Evolutionary conservation across 2,113 vertebrate species (phyloP).

Genomic region (Rhadina sibilatrix): DNA sequence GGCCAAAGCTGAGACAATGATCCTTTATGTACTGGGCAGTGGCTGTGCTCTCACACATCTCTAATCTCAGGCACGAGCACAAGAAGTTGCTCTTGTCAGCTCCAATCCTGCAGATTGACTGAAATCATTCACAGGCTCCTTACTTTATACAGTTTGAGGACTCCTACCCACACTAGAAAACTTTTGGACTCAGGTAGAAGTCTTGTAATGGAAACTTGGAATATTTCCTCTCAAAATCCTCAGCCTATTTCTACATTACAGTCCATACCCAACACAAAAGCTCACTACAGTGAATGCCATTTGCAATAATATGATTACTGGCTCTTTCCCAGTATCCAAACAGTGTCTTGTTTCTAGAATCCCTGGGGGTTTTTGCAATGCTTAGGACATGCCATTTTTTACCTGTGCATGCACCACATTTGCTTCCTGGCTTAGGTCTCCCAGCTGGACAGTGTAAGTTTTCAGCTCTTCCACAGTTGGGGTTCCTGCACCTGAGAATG

Average conservation of each 20-base stretch:
- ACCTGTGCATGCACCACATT: slow-evolving; percentile 70
- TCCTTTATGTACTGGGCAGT: background rate
- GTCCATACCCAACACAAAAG: background rate
- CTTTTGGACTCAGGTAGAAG: background rate
- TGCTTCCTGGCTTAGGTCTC: slow-evolving; percentile 76
- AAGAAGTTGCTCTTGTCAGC: background rate
- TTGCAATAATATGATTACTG: background rate
- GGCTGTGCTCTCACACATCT: background rate
- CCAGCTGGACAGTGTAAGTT: slow-evolving; percentile 72
- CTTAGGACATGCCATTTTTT: background rate
- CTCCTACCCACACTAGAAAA: background rate
- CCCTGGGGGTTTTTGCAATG: background rate
- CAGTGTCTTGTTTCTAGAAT: background rate
- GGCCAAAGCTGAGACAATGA: background rate
- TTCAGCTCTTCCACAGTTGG: slow-evolving; percentile 80
- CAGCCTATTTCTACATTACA: background rate
- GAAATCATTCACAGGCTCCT: background rate
- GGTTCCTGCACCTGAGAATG: slow-evolving; percentile 56
- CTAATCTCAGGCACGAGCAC: background rate
- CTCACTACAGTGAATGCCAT: background rate
- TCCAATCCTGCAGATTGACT: background rate
- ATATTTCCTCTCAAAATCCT: background rate
- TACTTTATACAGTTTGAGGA: background rate
- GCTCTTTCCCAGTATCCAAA: background rate
- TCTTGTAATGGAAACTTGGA: background rate